Conservation (phyloP, 2,113 vertebrate species). For the Ptyas mucosa region DNA sequence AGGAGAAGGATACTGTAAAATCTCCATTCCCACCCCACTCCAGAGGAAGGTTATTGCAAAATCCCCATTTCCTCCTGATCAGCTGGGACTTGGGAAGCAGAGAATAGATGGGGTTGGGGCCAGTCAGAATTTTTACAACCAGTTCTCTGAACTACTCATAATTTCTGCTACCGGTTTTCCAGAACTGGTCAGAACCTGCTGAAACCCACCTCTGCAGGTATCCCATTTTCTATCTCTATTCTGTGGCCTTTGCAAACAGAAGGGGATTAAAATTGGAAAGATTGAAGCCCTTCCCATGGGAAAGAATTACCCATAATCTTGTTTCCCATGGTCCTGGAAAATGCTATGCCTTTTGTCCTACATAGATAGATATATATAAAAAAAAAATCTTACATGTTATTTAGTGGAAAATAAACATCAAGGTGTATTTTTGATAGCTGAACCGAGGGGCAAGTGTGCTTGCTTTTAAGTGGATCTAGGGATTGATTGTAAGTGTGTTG, state of each 20-base stretch:
- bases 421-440: neutral
- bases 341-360: neutral
- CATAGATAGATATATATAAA: neutral
- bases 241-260: neutral
- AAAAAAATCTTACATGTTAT: neutral
- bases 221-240: neutral
- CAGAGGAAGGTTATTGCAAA: too few species aligned
- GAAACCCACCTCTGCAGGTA: neutral
- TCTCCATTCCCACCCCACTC: too few species aligned
- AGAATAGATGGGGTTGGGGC: too few species aligned
- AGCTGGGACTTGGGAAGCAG: too few species aligned
- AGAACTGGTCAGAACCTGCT: too few species aligned
- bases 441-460: neutral
- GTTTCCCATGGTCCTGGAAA: neutral
- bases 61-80: too few species aligned
- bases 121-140: too few species aligned
- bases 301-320: neutral
- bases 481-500: neutral
- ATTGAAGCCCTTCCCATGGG: neutral
- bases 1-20: too few species aligned
- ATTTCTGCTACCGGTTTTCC: too few species aligned
- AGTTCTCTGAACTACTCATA: too few species aligned
- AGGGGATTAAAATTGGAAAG: neutral
- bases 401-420: neutral
- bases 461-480: neutral